Evolutionary conservation across 1,140 invertebrate genomes (phyloP).

Genomic region (Pollicipes pollicipes): DNA sequence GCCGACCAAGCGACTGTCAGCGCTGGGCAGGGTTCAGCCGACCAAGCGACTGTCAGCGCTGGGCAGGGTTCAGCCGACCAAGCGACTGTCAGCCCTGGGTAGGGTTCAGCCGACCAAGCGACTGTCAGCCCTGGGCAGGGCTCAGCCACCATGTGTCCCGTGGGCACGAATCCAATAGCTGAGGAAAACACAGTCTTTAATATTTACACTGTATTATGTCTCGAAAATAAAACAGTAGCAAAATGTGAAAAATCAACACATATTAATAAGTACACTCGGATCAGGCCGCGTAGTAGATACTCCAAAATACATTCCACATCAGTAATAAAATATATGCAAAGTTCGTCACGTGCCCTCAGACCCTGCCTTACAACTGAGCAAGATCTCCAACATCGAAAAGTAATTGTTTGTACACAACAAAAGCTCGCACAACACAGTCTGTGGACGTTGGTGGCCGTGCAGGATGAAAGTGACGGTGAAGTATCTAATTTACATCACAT

Average conservation of each 20-base stretch:
- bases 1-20: too few relatives aligned
- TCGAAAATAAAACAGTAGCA: not conserved
- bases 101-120: too few relatives aligned
- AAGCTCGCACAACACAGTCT: not conserved
- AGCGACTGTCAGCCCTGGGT: too few relatives aligned
- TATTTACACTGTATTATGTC: not conserved
- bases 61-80: too few relatives aligned
- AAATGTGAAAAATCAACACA: constrained; percentile 1
- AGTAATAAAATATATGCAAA: not conserved
- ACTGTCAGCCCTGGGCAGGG: too few relatives aligned
- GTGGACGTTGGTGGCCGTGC: not conserved
- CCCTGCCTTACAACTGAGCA: not conserved
- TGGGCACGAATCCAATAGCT: too few relatives aligned
- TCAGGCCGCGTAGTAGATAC: not conserved
- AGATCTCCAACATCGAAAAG: not conserved
- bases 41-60: too few relatives aligned
- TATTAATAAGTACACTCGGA: not conserved
- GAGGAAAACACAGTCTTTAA: too few relatives aligned
- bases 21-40: too few relatives aligned
- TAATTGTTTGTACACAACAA: not conserved
- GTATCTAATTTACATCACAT: not conserved
- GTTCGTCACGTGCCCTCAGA: not conserved
- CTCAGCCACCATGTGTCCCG: too few relatives aligned
- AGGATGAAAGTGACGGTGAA: not conserved
- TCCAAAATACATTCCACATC: not conserved